These are phyloP conservation scores for Potamilus streckersoni DNA, from an alignment of 1,140 invertebrate genomes.

Conservation along the genomic window DNA sequence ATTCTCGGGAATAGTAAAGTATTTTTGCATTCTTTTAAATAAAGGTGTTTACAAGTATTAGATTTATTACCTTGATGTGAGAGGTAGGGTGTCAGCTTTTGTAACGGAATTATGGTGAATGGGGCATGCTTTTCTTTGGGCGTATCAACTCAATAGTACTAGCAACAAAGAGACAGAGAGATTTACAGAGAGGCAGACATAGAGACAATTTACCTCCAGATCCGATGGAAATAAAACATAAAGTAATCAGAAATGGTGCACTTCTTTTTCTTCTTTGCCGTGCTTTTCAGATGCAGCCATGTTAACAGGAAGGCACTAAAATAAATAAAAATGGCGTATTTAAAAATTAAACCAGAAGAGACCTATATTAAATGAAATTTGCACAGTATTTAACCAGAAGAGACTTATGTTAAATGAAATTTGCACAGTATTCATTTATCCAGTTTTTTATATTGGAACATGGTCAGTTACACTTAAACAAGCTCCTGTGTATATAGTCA, in stretches of 20 bases:
- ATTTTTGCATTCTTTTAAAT: too few species aligned
- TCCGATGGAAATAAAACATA: conserved; percentile 60
- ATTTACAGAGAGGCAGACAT: background rate
- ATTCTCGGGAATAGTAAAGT: too few species aligned
- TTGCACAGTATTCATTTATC: background rate
- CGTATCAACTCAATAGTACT: too few species aligned
- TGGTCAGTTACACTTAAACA: background rate
- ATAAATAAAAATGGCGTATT: conserved; percentile 11
- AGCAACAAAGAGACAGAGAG: background rate
- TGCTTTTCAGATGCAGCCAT: conserved; percentile 71
- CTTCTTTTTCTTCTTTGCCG: conserved; percentile 54
- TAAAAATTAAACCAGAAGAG: background rate
- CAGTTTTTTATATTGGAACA: background rate
- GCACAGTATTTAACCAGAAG: background rate
- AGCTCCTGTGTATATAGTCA: too few species aligned
- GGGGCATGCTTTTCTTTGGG: background rate
- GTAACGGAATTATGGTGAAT: background rate
- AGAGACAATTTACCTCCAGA: conserved; percentile 50
- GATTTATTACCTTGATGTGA: too few species aligned
- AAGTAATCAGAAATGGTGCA: conserved; percentile 26
- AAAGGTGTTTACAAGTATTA: too few species aligned
- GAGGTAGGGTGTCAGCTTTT: background rate
- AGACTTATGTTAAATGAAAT: background rate
- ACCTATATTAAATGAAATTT: background rate
- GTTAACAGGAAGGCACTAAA: conserved; percentile 74